Conservation (phyloP, 2,797 vertebrate species). For the Sebastes kiyomatsui region DNA sequence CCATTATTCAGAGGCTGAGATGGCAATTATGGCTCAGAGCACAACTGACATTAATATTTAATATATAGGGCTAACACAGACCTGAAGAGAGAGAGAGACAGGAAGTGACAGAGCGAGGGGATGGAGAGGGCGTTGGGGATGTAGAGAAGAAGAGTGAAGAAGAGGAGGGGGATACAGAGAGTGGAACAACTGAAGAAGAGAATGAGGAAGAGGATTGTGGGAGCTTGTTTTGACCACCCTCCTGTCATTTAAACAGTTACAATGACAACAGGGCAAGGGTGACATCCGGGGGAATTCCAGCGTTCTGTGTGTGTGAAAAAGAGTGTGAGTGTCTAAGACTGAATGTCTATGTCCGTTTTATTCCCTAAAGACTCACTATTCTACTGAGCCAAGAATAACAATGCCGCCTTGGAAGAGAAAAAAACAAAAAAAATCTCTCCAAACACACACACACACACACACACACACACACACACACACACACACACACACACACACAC, state of each 20-base stretch:
- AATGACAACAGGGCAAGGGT: slow-evolving; percentile 72
- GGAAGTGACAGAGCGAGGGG: slow-evolving; percentile 65
- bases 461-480: background rate
- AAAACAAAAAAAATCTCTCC: slow-evolving; percentile 22
- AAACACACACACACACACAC: background rate
- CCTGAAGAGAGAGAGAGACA: slow-evolving; percentile 82
- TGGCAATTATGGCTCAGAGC: slow-evolving; percentile 99
- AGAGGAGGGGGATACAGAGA: slow-evolving; percentile 46
- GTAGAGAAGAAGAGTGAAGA: slow-evolving; percentile 53
- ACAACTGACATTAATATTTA: slow-evolving; percentile 99
- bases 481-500: background rate
- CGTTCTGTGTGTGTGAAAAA: slow-evolving; percentile 21
- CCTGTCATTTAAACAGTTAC: slow-evolving; percentile 71
- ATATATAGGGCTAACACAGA: slow-evolving; percentile 97
- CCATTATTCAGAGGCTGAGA: slow-evolving; percentile 99
- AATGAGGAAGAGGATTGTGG: slow-evolving; percentile 61
- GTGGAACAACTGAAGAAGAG: slow-evolving; percentile 45
- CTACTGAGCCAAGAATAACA: slow-evolving; percentile 77
- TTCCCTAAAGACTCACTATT: slow-evolving; percentile 67
- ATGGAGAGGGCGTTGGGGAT: slow-evolving; percentile 41
- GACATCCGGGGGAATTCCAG: slow-evolving; percentile 77
- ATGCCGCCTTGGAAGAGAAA: slow-evolving; percentile 57
- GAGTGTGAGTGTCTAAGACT: slow-evolving; percentile 47
- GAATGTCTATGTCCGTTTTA: slow-evolving; percentile 74
- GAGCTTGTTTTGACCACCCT: slow-evolving; percentile 65